phyloP scores from a whole-genome alignment of 2,888 invertebrate genomes.

The Rhaphigaster nebulosa region DNA sequence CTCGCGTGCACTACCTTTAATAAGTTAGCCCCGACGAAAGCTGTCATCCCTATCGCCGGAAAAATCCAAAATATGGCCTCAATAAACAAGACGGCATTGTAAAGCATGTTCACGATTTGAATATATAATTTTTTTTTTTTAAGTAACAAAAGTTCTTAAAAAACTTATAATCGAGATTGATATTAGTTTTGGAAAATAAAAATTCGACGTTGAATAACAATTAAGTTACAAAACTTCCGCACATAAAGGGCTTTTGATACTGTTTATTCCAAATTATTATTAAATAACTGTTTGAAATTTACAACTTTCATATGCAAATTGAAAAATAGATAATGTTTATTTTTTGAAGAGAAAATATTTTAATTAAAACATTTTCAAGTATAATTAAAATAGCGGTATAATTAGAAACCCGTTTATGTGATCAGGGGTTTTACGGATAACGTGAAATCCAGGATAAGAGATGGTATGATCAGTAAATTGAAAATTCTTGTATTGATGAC shows the following conservation, averaged over 20 bases:
- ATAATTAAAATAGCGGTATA: no score
- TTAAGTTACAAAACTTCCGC: neutral
- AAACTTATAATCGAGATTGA: neutral
- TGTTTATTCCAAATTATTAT: no score
- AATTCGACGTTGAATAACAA: neutral
- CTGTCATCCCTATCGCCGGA: neutral
- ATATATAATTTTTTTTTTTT: slow-evolving; percentile 16
- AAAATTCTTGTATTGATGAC: no score
- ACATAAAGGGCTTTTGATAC: neutral
- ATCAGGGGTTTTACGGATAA: no score
- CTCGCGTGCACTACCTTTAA: slow-evolving; percentile 30
- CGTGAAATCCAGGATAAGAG: no score
- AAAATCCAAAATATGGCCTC: slow-evolving; percentile 39
- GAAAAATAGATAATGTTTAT: no score
- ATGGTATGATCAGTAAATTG: no score
- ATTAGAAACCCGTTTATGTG: no score
- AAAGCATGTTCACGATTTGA: slow-evolving; percentile 18
- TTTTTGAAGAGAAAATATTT: no score
- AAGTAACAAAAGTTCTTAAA: neutral
- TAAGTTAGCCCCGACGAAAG: slow-evolving; percentile 15
- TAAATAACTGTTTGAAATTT: no score
- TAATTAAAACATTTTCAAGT: no score
- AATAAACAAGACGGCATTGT: neutral
- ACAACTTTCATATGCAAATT: no score
- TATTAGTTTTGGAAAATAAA: neutral